These are phyloP conservation scores for Parazoanthus swiftii DNA, from an alignment of 92 coral and sea anemone genomes.

Conservation along the genomic window DNA sequence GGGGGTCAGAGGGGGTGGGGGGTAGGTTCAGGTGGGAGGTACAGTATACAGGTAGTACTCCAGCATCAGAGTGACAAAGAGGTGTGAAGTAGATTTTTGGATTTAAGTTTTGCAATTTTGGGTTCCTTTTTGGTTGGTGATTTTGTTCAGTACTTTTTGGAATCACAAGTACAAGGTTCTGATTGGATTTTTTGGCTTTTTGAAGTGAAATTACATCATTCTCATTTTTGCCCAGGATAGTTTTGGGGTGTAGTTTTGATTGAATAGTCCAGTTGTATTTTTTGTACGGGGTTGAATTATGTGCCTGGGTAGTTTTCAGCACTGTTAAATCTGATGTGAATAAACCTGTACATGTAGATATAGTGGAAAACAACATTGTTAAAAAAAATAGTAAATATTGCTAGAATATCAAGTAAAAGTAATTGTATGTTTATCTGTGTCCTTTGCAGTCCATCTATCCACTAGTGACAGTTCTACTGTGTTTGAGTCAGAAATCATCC, in stretches of 20 bases:
- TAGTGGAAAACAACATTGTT: neutral
- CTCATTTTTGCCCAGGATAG: no score
- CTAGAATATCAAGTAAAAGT: neutral
- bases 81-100: neutral
- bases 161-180: no score
- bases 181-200: no score
- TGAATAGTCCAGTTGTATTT: no score
- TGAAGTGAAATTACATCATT: no score
- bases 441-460: constrained; percentile 83
- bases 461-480: constrained; percentile 88
- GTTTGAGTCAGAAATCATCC: constrained; percentile 95
- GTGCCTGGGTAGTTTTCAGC: no score
- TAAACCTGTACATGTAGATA: no score
- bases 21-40: no score
- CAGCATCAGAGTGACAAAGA: neutral
- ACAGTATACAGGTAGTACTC: neutral
- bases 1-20: neutral
- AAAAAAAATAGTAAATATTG: neutral
- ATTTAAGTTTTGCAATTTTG: neutral
- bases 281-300: no score
- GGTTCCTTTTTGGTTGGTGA: neutral
- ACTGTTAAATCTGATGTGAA: no score
- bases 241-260: no score
- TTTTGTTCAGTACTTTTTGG: neutral
- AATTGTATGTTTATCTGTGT: neutral